phyloP scores from a whole-genome alignment of 2,113 vertebrate species.

The Capreolus pygargus region DNA sequence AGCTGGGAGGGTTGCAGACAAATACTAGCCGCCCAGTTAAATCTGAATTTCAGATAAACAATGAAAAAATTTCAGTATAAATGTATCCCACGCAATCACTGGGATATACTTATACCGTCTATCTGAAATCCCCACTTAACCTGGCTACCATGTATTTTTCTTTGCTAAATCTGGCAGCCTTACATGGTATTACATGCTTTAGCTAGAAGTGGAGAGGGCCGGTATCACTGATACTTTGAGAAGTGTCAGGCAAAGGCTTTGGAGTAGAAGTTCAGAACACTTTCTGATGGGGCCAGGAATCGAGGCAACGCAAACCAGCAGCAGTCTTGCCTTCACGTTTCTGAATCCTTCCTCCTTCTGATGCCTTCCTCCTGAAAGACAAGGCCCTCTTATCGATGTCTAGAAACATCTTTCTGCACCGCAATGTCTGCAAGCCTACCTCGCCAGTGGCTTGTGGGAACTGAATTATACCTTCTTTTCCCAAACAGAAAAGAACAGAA shows the following conservation, averaged over 20 bases:
- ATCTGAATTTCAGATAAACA: slow-evolving; percentile 1
- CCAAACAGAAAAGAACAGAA: background rate
- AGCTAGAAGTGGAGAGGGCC: background rate
- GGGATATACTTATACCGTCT: background rate
- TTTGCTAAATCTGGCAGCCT: background rate
- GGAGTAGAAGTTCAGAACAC: background rate
- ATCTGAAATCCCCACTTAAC: background rate
- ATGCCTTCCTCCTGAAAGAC: background rate
- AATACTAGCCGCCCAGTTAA: background rate
- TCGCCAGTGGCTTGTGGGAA: background rate
- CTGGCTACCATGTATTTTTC: background rate
- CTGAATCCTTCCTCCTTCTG: background rate
- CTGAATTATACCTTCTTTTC: background rate
- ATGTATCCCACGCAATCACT: background rate
- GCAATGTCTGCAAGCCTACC: background rate
- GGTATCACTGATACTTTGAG: background rate
- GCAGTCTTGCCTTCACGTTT: background rate
- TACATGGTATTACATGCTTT: background rate
- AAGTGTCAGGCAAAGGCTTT: background rate
- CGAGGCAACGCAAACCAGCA: background rate
- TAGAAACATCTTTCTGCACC: background rate
- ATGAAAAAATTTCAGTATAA: background rate
- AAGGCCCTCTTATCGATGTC: background rate
- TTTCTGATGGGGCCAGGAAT: background rate
- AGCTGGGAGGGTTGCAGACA: background rate